These are phyloP conservation scores for Spilarctia lutea DNA, from an alignment of 2,888 invertebrate genomes.

Conservation along the genomic window DNA sequence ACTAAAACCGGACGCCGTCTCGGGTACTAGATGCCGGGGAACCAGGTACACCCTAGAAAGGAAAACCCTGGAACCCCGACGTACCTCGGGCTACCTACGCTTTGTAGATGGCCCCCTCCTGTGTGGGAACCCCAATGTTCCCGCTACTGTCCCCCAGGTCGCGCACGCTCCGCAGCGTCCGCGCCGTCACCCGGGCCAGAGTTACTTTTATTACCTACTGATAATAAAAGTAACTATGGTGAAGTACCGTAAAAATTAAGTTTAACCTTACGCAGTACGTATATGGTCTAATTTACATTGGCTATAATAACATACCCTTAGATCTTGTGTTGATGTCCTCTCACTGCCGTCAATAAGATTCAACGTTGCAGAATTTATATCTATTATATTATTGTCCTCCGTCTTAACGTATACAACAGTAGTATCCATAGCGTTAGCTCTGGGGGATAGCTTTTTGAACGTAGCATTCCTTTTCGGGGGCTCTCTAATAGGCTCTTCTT, in stretches of 20 bases:
- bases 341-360: slow-evolving; percentile 74
- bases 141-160: too few relatives aligned
- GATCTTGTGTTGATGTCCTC: slow-evolving; percentile 65
- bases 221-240: background rate
- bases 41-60: too few relatives aligned
- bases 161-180: too few relatives aligned
- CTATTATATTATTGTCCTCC: slow-evolving; percentile 75
- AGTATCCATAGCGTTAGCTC: slow-evolving; percentile 67
- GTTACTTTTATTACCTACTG: too few relatives aligned
- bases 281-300: background rate
- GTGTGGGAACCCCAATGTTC: too few relatives aligned
- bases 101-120: too few relatives aligned
- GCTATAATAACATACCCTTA: slow-evolving; percentile 43
- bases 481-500: slow-evolving; percentile 70
- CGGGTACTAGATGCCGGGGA: too few relatives aligned
- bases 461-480: slow-evolving; percentile 76
- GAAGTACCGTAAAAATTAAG: background rate
- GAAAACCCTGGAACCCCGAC: too few relatives aligned
- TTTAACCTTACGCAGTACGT: too few relatives aligned
- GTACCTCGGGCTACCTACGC: too few relatives aligned
- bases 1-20: too few relatives aligned
- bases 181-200: too few relatives aligned
- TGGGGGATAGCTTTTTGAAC: slow-evolving; percentile 75
- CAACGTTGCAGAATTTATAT: slow-evolving; percentile 81
- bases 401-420: slow-evolving; percentile 73